Evolutionary conservation across 2,888 invertebrate genomes (phyloP), one percentile per base, ranked within the genome.

Genomic region (Dynastes maya): DNA sequence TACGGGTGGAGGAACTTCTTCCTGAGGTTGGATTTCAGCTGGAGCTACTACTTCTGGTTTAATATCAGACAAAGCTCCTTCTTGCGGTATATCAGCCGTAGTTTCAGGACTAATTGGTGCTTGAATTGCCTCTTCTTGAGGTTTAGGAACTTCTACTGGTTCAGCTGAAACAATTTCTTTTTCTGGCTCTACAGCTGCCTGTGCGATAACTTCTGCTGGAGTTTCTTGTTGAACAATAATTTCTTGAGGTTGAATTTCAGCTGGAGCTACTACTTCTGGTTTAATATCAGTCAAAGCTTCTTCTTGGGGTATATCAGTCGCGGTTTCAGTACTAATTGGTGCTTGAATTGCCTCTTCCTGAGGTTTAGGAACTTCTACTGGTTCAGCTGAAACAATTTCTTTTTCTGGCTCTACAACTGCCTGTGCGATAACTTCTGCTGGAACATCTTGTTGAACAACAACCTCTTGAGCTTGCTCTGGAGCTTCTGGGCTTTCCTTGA

Each of bases 41-140:
- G 79, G 49, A 64, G 70, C 49, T 22, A 75, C 68, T 72, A 67
- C 64, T 76, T 80, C 67, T 37, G 53, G 45, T 65, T 79, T 9
- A 51, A 45, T 51, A 45, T 37, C 37, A 67, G 70, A 11, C 49
- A 37, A 40, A 11, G 32, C 45, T 37, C 13, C 55, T 74, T 64
- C 32, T 61, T 53, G n/a, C 6, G 53, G n/a, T 16, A 53, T 22
- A 58, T 65, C 70, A 49, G 63, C 55, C 16, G 65, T 53, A 65
- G 32, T 16, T n/a, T 55, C 53, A 55, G 16, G n/a, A 55, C 58
- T 80, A 83, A 83, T 80, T 85, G 82, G 55, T 78, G 53, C 27
- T 80, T 45, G 22, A 76, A 83, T 76, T 78, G 82, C 77, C 80
- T 81, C 83, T 76, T 83, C 81, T 82, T 87, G 84, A 78, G 81